Percentiles rank a stretch among this genome's conserved stretches.
phyloP scores from a whole-genome alignment of 2,888 invertebrate species.

The Melieria omissa region DNA sequence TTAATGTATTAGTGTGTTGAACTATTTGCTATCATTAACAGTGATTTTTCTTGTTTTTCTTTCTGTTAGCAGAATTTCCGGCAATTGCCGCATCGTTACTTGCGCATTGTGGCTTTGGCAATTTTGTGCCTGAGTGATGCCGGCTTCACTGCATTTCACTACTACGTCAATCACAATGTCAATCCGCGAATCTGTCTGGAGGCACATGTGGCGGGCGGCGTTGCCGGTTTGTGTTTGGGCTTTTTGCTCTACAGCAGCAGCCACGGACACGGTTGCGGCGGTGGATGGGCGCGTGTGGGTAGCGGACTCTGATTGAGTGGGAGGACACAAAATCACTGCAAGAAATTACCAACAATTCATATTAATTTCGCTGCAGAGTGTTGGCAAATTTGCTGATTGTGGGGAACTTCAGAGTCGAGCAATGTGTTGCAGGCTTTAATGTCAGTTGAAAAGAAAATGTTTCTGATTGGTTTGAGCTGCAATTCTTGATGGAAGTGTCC shows the following conservation, averaged over 20 bases:
- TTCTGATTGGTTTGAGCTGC: too few species aligned
- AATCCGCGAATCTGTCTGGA: conserved; percentile 74
- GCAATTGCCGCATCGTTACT: conserved; percentile 66
- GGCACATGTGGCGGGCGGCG: conserved; percentile 78
- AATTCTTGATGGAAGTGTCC: too few species aligned
- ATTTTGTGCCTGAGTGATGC: conserved; percentile 76
- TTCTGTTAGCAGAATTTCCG: conserved; percentile 66
- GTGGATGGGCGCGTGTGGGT: not conserved
- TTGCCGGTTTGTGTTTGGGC: conserved; percentile 70
- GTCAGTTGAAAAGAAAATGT: too few species aligned
- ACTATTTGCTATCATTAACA: not conserved
- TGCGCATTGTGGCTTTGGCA: conserved; percentile 72
- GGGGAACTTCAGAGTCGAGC: too few species aligned
- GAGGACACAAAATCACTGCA: too few species aligned
- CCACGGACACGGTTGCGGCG: not conserved
- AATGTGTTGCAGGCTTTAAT: too few species aligned
- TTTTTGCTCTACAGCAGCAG: conserved; percentile 39
- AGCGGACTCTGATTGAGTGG: too few species aligned
- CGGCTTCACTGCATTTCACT: conserved; percentile 69
- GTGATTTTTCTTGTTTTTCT: conserved; percentile 26
- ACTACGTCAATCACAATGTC: conserved; percentile 64
- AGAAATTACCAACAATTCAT: too few species aligned
- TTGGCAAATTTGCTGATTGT: too few species aligned
- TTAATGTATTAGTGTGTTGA: not conserved
- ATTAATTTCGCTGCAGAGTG: too few species aligned